Percentiles rank a stretch among this genome's conserved stretches.
These are phyloP conservation scores for Caenorhabditis virilis DNA, from an alignment of 2,888 invertebrate genomes.

Conservation along the genomic window DNA sequence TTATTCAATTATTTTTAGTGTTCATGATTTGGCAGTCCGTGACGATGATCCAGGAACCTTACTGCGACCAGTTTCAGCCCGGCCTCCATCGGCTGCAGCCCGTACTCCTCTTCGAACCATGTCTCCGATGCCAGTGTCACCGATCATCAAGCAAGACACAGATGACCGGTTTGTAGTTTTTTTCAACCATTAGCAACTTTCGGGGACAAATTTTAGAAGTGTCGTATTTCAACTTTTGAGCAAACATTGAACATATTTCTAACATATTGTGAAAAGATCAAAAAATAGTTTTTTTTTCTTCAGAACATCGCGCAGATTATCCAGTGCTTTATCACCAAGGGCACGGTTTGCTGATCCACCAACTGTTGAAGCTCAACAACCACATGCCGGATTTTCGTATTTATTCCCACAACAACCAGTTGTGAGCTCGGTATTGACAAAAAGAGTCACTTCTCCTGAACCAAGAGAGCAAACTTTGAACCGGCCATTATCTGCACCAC, in stretches of 20 bases:
- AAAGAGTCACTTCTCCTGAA: slow-evolving; percentile 52
- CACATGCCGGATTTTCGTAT: slow-evolving; percentile 62
- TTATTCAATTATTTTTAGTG: slow-evolving; percentile 14
- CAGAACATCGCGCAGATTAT: slow-evolving; percentile 22
- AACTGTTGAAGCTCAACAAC: slow-evolving; percentile 48
- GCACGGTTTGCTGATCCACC: slow-evolving; percentile 58
- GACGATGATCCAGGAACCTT: slow-evolving; percentile 38
- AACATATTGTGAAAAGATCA: too few species aligned
- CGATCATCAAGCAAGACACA: slow-evolving; percentile 33
- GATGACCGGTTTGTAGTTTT: slow-evolving; percentile 18
- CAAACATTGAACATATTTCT: too few species aligned
- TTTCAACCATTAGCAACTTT: too few species aligned
- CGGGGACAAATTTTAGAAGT: background rate
- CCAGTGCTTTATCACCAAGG: slow-evolving; percentile 41
- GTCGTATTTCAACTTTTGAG: background rate
- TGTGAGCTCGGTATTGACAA: slow-evolving; percentile 45
- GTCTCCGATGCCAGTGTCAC: slow-evolving; percentile 40
- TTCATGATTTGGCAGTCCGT: slow-evolving; percentile 40
- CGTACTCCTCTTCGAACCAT: slow-evolving; percentile 24
- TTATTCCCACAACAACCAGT: slow-evolving; percentile 61
- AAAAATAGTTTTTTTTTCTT: too few species aligned
- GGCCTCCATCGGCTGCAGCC: slow-evolving; percentile 33
- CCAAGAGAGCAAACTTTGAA: slow-evolving; percentile 18
- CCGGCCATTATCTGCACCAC: slow-evolving; percentile 41
- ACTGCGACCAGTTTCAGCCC: slow-evolving; percentile 39